Conservation (phyloP, 2,797 vertebrate genomes). For the Falco berigora region DNA sequence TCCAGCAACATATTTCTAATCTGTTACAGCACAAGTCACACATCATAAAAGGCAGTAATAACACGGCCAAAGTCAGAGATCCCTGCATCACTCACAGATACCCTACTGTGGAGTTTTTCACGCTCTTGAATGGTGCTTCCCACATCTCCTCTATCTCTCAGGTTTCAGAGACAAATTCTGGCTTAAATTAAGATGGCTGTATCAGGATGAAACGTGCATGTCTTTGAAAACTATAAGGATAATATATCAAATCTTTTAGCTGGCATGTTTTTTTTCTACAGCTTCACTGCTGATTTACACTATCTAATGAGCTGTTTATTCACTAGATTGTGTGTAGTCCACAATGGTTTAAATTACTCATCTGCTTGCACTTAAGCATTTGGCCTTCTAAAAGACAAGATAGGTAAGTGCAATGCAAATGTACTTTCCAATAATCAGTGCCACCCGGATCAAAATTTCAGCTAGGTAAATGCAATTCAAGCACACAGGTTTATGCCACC, state of each 20-base stretch:
- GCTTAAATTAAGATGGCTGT: neutral
- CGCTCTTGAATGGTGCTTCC: neutral
- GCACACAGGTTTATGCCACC: neutral
- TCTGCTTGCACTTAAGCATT: constrained; percentile 29
- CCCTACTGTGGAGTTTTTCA: neutral
- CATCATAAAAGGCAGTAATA: constrained; percentile 19
- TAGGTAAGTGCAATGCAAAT: neutral
- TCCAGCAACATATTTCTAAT: constrained; percentile 11
- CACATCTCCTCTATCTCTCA: neutral
- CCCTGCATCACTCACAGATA: neutral
- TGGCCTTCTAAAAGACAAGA: neutral
- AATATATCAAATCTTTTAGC: neutral
- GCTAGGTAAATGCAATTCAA: neutral
- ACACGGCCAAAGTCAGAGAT: neutral
- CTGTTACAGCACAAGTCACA: constrained; percentile 14
- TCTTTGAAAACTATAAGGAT: neutral
- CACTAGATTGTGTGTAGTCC: neutral
- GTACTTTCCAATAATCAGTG: neutral
- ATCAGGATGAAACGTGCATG: neutral
- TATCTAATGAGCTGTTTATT: constrained; percentile 38
- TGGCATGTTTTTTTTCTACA: neutral
- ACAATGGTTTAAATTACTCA: constrained; percentile 32
- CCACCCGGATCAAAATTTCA: neutral
- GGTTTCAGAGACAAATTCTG: constrained; percentile 2
- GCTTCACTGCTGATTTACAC: constrained; percentile 13